Conservation (phyloP, 2,888 invertebrate genomes). For the Drosophila maculinotata region DNA sequence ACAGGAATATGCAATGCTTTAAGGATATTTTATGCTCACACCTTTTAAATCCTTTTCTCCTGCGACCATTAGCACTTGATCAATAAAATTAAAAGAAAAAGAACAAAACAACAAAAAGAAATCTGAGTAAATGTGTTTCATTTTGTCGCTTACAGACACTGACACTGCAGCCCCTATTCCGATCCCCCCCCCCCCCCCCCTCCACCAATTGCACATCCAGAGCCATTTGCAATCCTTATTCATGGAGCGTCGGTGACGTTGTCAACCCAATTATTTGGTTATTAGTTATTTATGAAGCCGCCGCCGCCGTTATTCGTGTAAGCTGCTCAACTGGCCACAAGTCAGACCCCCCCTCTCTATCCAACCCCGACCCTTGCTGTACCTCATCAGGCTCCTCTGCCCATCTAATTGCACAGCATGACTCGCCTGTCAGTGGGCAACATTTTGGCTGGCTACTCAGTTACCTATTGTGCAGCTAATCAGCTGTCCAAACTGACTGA, state of each 20-base stretch:
- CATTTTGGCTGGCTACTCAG: conserved; percentile 12
- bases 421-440: conserved; percentile 30
- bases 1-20: too few species aligned
- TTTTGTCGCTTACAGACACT: conserved; percentile 22
- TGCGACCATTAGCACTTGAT: too few species aligned
- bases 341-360: conserved; percentile 1
- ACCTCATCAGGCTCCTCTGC: not conserved
- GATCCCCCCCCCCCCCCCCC: too few species aligned
- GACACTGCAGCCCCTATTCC: not conserved
- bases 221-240: conserved; percentile 50
- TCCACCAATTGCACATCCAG: not conserved
- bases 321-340: conserved; percentile 57
- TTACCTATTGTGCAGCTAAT: conserved; percentile 59
- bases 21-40: too few species aligned
- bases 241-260: conserved; percentile 46
- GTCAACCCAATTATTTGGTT: conserved; percentile 68
- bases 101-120: not conserved
- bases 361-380: not conserved
- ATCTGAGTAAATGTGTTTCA: conserved; percentile 25
- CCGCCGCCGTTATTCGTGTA: conserved; percentile 48
- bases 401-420: conserved; percentile 58
- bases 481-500: conserved; percentile 48
- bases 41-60: too few species aligned
- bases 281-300: conserved; percentile 67
- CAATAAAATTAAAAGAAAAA: conserved; percentile 3